Evolutionary conservation across 1,140 invertebrate genomes (phyloP), one percentile per base, ranked within the genome.

Genomic region (Drosophila insularis): DNA sequence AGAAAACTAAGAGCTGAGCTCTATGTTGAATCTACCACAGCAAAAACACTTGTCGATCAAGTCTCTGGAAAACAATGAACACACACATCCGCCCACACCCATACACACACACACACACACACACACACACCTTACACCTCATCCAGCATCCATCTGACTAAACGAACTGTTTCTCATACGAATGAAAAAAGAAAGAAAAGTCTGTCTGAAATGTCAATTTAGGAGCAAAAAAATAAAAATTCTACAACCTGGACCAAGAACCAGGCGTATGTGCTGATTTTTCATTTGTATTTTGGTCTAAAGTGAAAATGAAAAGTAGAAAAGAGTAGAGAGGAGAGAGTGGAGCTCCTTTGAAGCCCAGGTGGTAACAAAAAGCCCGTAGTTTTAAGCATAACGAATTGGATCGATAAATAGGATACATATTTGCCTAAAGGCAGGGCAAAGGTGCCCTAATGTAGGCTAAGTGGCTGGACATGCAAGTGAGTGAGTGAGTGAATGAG

Each of bases 381-480:
- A 82, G 80, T 85, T 84, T 82, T 84, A 75, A 65, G 78, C 81
- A 86, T 86, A 78, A 77, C 78, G 81, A 81, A 86, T 85, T 71
- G 81, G 78, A 85, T 82, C 78, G 75, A 82, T 75, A 82, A 71
- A 80, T 75, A 72, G 75, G 75, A 82, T 79, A 82, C 71, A 82
- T 86, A 74, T 86, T 86, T 80, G 78, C 80, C 67, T 64, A 66
- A 63, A 67, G 72, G 53, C 63, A 37, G 23, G 50, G 10, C 61
- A 21, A 53, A 61, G 59, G 70, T 59, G 68, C 61, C 75, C 67
- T 80, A 84, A 86, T 84, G 78, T 86, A 72, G 81, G 77, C 81
- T 81, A 84, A 86, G 81, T 84, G 73, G 68, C 64, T 63, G 61
- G 68, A 62, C 56, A 53, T 59, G 63, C 50, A 55, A 59, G 53